Conservation (phyloP, 2,888 invertebrate species). For the Mythimna lalbum region DNA sequence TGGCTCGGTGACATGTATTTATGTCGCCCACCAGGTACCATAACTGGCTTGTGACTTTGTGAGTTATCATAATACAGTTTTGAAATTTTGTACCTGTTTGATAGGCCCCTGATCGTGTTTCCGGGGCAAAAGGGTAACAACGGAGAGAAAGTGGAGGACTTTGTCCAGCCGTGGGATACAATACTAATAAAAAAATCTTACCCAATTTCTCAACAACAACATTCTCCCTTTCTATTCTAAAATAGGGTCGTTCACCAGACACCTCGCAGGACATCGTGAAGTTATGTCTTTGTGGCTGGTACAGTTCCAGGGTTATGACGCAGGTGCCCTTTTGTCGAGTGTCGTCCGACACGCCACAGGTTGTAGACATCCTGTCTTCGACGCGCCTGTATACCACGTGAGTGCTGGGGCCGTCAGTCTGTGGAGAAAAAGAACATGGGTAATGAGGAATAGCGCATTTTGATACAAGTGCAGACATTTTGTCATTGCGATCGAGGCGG, state of each 20-base stretch:
- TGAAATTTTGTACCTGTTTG: no score
- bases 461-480: no score
- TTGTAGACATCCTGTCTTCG: conserved; percentile 70
- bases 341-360: conserved; percentile 69
- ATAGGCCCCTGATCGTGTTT: no score
- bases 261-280: conserved; percentile 79
- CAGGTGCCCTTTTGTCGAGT: conserved; percentile 72
- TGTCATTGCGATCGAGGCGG: no score
- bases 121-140: no score
- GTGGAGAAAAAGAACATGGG: not conserved
- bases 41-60: no score
- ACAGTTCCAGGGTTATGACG: conserved; percentile 70
- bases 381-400: conserved; percentile 63
- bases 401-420: conserved; percentile 66
- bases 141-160: no score
- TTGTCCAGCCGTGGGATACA: no score
- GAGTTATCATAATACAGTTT: no score
- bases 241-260: conserved; percentile 83
- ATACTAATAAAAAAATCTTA: conserved; percentile 60
- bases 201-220: conserved; percentile 75
- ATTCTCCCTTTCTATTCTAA: conserved; percentile 72
- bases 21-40: no score
- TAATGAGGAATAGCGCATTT: no score
- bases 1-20: no score
- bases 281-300: conserved; percentile 68